Evolutionary conservation across 2,113 vertebrate species (phyloP), one percentile per base, ranked within the genome.

Genomic region (Megalops atlanticus): DNA sequence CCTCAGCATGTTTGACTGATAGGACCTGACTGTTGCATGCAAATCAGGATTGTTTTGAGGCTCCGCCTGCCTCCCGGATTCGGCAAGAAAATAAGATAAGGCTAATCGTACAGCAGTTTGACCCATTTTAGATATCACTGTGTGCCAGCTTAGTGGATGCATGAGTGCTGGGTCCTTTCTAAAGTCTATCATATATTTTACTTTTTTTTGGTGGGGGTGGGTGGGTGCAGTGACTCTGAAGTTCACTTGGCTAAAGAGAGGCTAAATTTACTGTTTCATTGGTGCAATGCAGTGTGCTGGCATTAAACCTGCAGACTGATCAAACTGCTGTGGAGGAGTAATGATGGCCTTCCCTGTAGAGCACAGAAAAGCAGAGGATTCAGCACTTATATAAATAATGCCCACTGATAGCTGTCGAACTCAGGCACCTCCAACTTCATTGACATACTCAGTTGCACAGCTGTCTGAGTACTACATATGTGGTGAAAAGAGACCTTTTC

Each of bases 271-370:
- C 84, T 87, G 87, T 88, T 89, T 90, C 89, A 91, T 92, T 88
- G 88, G 84, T 87, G 88, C 86, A 86, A 87, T 87, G 89, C 87
- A 87, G 87, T 35, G 43, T 79, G 83, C 85, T 83, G 85, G 83
- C 83, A 85, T 85, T 91, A 91, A 93, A 93, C 91, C 92, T 87
- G 84, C 82, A 89, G 91, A 91, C 91, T 91, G 91, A 92, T 93
- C 89, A 91, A 86, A 89, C 86, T 88, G 86, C 84, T 88, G 73
- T 36, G 83, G 85, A 83, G 82, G 84, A 81, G 85, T 83, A 86
- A 89, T 85, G 36, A 81, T 89, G 86, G 84, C 89, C 92, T 91
- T 45, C 43, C 43, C 43, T 45, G 43, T 14, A 45, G 43, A 45
- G 90, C 90, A 91, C 86, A 85, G 90, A 86, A 86, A 90, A 88